Conservation (phyloP, 2,797 vertebrate species). For the Phrynocephalus forsythii region DNA sequence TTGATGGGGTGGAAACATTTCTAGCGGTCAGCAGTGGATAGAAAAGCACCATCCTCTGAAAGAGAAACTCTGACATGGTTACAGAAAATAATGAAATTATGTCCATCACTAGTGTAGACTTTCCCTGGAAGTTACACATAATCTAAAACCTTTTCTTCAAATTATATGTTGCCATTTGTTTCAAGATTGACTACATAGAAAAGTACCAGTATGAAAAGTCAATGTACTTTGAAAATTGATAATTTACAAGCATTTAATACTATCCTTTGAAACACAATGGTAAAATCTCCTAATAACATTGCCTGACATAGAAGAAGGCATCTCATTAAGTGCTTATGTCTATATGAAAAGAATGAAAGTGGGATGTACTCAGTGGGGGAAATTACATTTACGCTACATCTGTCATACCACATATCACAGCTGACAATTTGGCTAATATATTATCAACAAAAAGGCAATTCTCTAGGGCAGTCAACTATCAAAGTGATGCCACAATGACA, state of each 20-base stretch:
- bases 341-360: constrained; percentile 37
- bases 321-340: constrained; percentile 5
- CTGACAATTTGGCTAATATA: constrained; percentile 45
- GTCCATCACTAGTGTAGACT: neutral
- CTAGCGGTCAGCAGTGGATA: too few species aligned
- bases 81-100: too few species aligned
- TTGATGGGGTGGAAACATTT: too few species aligned
- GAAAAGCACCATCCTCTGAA: too few species aligned
- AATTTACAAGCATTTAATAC: neutral
- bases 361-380: constrained; percentile 18
- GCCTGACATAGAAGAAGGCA: constrained; percentile 8
- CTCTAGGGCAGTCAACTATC: constrained; percentile 45
- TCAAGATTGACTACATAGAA: neutral
- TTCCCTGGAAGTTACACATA: neutral
- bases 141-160: too few species aligned
- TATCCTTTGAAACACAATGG: neutral
- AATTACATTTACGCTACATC: constrained; percentile 44
- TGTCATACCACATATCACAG: constrained; percentile 40
- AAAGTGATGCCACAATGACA: constrained; percentile 22
- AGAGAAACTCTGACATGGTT: too few species aligned
- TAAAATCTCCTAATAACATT: constrained; percentile 15
- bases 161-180: neutral
- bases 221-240: constrained; percentile 21
- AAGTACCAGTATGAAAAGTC: neutral
- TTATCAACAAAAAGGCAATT: constrained; percentile 51